Evolutionary conservation across 2,113 vertebrate species (phyloP).

Genomic region (Anthoscopus minutus): DNA sequence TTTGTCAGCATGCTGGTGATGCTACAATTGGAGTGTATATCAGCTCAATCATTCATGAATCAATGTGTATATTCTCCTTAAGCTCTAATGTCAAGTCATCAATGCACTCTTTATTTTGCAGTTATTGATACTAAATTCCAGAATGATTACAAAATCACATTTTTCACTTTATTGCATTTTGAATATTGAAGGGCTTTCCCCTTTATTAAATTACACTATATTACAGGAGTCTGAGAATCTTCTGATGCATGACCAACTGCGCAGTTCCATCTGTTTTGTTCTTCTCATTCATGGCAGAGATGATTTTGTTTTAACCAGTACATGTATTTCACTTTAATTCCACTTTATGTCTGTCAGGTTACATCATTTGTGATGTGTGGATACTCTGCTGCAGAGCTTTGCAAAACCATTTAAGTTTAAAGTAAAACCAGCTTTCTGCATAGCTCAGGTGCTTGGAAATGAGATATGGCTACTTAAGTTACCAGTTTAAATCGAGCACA

Average conservation of each 20-base stretch:
- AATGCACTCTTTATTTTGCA: constrained; percentile 40
- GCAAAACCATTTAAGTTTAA: constrained; percentile 16
- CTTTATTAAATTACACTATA: constrained; percentile 65
- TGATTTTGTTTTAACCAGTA: constrained; percentile 66
- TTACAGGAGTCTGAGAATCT: constrained; percentile 61
- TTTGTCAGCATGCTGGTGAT: constrained; percentile 32
- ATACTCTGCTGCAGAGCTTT: constrained; percentile 22
- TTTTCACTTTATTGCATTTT: constrained; percentile 67
- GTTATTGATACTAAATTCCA: constrained; percentile 68
- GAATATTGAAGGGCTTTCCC: constrained; percentile 26
- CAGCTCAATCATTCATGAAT: constrained; percentile 26
- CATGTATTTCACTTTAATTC: constrained; percentile 63
- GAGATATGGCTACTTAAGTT: neutral
- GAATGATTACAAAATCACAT: constrained; percentile 54
- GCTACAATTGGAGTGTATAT: constrained; percentile 16
- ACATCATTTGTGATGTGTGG: constrained; percentile 58
- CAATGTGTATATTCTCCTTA: constrained; percentile 6
- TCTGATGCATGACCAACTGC: constrained; percentile 68
- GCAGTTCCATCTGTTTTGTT: constrained; percentile 67
- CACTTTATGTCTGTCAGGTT: constrained; percentile 67
- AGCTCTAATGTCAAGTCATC: constrained; percentile 32
- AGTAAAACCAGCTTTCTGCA: constrained; percentile 62
- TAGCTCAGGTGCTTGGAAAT: neutral
- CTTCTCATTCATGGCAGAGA: constrained; percentile 64
- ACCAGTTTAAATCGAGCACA: neutral